Base-by-base conservation (phyloP, 2,113 vertebrate genomes). In the Piprites chloris region DNA sequence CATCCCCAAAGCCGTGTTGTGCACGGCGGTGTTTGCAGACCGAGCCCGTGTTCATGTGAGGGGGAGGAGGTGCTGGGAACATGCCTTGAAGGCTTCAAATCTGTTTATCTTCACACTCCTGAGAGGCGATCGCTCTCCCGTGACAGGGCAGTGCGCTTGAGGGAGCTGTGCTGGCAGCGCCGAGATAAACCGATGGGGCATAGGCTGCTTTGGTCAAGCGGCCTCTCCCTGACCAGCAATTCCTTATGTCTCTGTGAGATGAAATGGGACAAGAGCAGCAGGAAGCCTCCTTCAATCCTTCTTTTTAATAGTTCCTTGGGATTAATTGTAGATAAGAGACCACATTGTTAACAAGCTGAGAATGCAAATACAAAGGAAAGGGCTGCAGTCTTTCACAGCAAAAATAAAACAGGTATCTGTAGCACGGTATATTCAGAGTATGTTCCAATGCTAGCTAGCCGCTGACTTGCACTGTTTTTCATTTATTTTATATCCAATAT, bases 61-160 rank as follows among this genome's bases (percentile, higher is more conserved):
- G 92, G 93, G 95, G 95, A 93, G 91, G 95, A 97, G 93, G 96
- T 92, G 96, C 94, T 96, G 93, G 94, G 95, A 97, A 97, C 87
- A 85, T 95, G 93, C 96, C 95, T 95, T 96, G 94, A 93, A 97
- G 97, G 81, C 87, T 94, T 96, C 95, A 85, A 91, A 97, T 98
- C 97, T 98, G 97, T 98, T 98, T 97, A 97, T 98, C 98, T 98
- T 98, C 97, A 97, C 97, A 97, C 97, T 97, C 96, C 59, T 39
- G 93, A 96, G 96, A 92, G 72, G 91, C 46, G 28, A 98, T 98
- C 93, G 12, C 93, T 98, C 97, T 98, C 95, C 73, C 2, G 2
- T 97, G 98, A 98, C 98, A 97, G 89, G 79, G 24, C 84, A 62
- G 94, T 0, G 55, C 27, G 39, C 96, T 96, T 96, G 94, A 95